Conservation (phyloP, 2,113 vertebrate species). For the Mystacornis crossleyi region DNA sequence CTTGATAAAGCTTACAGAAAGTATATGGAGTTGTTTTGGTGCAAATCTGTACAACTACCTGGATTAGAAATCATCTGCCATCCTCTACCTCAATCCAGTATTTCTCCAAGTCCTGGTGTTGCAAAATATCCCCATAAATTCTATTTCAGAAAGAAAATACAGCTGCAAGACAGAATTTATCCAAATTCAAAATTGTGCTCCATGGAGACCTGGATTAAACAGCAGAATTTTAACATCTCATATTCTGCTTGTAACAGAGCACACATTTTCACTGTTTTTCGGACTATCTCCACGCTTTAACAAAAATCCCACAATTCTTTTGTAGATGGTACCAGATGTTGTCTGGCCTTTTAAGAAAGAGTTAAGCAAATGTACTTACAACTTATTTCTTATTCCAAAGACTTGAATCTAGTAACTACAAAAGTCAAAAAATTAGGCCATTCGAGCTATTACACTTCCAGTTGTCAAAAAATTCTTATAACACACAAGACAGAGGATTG, state of each 20-base stretch:
- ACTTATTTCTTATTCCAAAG: neutral
- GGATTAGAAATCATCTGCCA: neutral
- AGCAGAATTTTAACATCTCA: neutral
- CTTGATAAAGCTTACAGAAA: neutral
- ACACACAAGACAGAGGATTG: neutral
- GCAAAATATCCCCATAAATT: neutral
- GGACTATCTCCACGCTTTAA: neutral
- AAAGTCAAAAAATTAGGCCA: neutral
- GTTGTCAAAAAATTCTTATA: neutral
- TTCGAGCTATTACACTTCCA: neutral
- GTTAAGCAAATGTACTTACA: neutral
- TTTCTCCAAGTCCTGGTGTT: neutral
- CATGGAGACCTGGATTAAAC: neutral
- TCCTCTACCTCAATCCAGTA: neutral
- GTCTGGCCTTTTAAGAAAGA: neutral
- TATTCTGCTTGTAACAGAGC: neutral
- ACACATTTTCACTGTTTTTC: neutral
- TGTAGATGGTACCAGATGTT: neutral
- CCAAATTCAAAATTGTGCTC: neutral
- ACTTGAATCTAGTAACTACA: neutral
- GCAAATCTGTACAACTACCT: neutral
- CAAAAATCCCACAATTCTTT: neutral
- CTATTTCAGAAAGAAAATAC: neutral
- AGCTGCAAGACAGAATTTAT: neutral
- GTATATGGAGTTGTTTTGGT: neutral